Conservation (phyloP, 2,888 invertebrate species). For the Ariolimax columbianus region DNA sequence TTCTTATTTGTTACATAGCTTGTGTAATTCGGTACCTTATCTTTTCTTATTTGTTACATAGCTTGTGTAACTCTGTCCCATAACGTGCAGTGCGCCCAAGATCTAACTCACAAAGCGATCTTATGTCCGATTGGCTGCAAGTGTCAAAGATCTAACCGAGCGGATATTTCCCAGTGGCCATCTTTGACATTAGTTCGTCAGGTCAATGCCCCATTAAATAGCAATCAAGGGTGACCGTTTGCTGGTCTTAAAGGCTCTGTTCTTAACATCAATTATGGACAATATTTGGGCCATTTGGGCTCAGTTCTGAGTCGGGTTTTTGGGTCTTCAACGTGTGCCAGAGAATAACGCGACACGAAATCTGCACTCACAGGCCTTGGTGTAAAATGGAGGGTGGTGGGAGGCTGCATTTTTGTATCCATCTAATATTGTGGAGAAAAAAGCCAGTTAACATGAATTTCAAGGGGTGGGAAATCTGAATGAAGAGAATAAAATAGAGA, state of each 20-base stretch:
- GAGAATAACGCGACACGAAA: conserved; percentile 3
- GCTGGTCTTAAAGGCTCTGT: conserved; percentile 26
- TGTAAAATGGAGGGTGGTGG: neutral
- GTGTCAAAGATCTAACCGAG: neutral
- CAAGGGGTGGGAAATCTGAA: neutral
- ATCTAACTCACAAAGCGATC: neutral
- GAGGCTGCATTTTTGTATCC: neutral
- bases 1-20: too few relatives aligned
- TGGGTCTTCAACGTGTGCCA: neutral
- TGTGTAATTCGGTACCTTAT: too few relatives aligned
- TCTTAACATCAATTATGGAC: conserved; percentile 28
- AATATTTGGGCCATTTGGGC: conserved; percentile 27
- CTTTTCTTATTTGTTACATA: too few relatives aligned
- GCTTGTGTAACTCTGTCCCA: too few relatives aligned
- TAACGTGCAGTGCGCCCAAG: neutral
- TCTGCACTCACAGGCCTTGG: neutral
- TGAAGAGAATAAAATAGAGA: neutral
- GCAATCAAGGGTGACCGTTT: conserved; percentile 32
- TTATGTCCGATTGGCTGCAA: neutral
- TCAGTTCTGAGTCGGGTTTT: neutral
- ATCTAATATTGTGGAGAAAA: neutral
- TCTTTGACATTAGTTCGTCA: neutral
- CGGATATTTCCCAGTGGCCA: conserved; percentile 22
- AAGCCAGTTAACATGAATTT: neutral
- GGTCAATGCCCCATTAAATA: conserved; percentile 29